A percentile compares a stretch with the other conserved stretches of the same genome.
phyloP scores from a whole-genome alignment of 2,888 invertebrate species.

The Cataglyphis cursor region DNA sequence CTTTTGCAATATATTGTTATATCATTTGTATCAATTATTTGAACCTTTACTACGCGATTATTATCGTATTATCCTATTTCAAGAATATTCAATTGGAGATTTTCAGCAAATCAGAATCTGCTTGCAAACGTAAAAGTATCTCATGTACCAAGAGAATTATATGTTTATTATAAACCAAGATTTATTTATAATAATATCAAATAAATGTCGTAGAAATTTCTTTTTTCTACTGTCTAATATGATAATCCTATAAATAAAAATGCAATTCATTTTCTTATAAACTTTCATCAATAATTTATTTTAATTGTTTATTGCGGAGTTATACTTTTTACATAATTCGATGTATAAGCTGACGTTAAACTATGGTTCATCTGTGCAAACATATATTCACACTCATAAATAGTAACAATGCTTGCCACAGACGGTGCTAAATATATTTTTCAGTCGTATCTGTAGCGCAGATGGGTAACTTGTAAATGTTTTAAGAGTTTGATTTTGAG shows the following conservation, averaged over 20 bases:
- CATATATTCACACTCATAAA: constrained; percentile 60
- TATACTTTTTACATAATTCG: not conserved
- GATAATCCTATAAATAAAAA: not conserved
- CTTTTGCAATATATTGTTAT: constrained; percentile 22
- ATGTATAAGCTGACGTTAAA: constrained; percentile 33
- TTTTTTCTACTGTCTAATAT: not conserved
- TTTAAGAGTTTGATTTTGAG: constrained; percentile 40
- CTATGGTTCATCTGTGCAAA: constrained; percentile 7
- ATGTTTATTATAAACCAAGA: not conserved
- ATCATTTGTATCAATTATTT: constrained; percentile 27
- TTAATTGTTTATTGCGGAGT: not conserved
- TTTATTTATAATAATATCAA: constrained; percentile 19
- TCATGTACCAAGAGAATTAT: constrained; percentile 12
- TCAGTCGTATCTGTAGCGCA: constrained; percentile 51
- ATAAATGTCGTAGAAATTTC: not conserved
- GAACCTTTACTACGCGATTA: not conserved
- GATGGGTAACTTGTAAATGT: constrained; percentile 43
- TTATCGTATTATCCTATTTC: constrained; percentile 23
- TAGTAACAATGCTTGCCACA: constrained; percentile 50
- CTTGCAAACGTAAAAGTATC: constrained; percentile 37
- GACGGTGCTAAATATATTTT: constrained; percentile 60
- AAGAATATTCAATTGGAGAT: constrained; percentile 32
- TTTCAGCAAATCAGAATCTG: constrained; percentile 42
- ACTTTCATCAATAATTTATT: not conserved
- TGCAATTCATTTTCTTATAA: not conserved